These are phyloP conservation scores for Pantherophis alleghaniensis DNA, from an alignment of 2,797 vertebrate species.

Conservation along the genomic window DNA sequence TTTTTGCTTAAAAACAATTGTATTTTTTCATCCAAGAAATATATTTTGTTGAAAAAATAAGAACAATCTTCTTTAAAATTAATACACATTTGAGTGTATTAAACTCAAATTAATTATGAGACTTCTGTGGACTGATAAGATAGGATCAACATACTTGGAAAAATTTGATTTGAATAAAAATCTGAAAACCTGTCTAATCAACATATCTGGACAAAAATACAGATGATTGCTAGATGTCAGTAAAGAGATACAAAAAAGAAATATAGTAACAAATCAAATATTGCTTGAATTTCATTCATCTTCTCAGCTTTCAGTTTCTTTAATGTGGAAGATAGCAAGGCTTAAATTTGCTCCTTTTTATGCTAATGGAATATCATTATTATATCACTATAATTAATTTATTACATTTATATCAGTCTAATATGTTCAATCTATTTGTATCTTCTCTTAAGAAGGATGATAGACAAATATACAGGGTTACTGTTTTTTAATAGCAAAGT, in stretches of 20 bases:
- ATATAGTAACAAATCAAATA: neutral
- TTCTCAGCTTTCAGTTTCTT: neutral
- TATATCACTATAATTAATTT: neutral
- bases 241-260: neutral
- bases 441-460: neutral
- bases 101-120: neutral
- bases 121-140: neutral
- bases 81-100: neutral
- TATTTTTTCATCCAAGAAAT: neutral
- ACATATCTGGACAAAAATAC: neutral
- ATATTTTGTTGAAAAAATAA: neutral
- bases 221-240: neutral
- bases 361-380: neutral
- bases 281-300: neutral
- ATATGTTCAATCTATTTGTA: neutral
- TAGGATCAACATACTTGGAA: neutral
- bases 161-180: neutral
- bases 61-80: neutral
- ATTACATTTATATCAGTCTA: neutral
- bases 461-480: neutral
- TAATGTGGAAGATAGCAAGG: neutral
- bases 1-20: neutral
- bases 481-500: neutral
- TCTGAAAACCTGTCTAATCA: neutral
- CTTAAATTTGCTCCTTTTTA: neutral